phyloP scores from a whole-genome alignment of 2,797 vertebrate species.

The Thalassophryne amazonica region DNA sequence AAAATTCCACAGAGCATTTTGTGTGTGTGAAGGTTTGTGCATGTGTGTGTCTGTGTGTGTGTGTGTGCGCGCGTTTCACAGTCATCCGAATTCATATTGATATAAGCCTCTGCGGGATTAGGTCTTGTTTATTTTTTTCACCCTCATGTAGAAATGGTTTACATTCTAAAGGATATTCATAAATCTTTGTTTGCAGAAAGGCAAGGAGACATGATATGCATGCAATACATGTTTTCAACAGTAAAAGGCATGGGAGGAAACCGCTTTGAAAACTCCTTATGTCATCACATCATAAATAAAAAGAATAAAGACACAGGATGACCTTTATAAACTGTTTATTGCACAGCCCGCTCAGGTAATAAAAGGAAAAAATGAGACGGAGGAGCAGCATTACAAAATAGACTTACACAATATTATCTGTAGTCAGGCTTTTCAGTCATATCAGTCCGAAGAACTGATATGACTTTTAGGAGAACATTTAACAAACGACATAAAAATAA shows the following conservation, averaged over 20 bases:
- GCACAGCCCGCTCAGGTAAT: conserved; percentile 2
- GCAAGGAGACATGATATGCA: background rate
- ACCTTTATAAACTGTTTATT: conserved; percentile 25
- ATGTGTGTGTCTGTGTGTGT: background rate
- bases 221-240: background rate
- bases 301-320: background rate
- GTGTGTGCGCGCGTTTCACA: conserved; percentile 3
- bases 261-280: conserved; percentile 1
- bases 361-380: background rate
- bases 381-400: no score
- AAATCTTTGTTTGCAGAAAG: conserved; percentile 19
- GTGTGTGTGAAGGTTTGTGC: background rate
- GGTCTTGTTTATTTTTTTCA: conserved; percentile 13
- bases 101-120: conserved; percentile 13
- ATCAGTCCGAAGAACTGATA: no score
- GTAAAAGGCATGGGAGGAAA: conserved; percentile 1
- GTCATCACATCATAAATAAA: conserved; percentile 10
- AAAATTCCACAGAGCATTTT: conserved; percentile 8
- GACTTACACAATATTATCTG: no score
- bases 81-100: conserved; percentile 23
- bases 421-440: no score
- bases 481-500: no score
- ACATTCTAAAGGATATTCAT: conserved; percentile 10
- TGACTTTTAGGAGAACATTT: no score
- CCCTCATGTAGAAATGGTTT: conserved; percentile 7